Evolutionary conservation across 1,140 invertebrate species (phyloP), one percentile per base, ranked within the genome.

Genomic region (Ceratina japonica): DNA sequence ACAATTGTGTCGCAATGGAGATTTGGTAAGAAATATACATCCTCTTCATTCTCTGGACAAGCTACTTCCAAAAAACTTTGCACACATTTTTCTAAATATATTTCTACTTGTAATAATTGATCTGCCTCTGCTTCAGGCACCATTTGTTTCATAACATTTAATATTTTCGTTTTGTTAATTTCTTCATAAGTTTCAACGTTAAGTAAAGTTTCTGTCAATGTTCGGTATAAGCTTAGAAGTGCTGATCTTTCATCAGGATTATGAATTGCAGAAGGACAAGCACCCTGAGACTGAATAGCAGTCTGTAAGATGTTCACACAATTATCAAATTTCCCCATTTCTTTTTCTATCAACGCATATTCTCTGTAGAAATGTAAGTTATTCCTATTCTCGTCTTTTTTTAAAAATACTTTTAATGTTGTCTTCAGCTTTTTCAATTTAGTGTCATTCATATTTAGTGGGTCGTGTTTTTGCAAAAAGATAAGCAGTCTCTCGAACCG

Each of bases 321-420:
- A 73, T 86, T 92, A 2, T 93, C 89, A 5, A 85, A 69, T 77
- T 91, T 91, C 4, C 91, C 92, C 18, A 93, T 88, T 88, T 95
- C 94, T 54, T 90, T 88, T 88, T 95, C 94, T 82, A 94, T 93
- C 52, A 95, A 88, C n/a, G 94, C 95, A 88, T 94, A 94, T 87
- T 95, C 95, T 2, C 92, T 90, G 85, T 94, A 95, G 73, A 94
- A 94, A 80, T 92, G 89, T 51, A 94, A 83, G 79, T 94, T 94
- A 84, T 93, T 94, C 56, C 94, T 89, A 83, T 95, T 94, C 56
- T 91, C 89, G 16, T 91, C 86, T 63, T 90, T 90, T 70, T 94
- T 93, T 0, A 95, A 70, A 56, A 95, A 91, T 2, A 92, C 90
- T 52, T 95, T 95, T 7, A 95, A 88, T 4, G 90, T 90, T 0